Percentiles rank a stretch among this genome's conserved stretches.
Evolutionary conservation across 2,888 invertebrate genomes (phyloP).

Genomic region (Fragum sueziense): DNA sequence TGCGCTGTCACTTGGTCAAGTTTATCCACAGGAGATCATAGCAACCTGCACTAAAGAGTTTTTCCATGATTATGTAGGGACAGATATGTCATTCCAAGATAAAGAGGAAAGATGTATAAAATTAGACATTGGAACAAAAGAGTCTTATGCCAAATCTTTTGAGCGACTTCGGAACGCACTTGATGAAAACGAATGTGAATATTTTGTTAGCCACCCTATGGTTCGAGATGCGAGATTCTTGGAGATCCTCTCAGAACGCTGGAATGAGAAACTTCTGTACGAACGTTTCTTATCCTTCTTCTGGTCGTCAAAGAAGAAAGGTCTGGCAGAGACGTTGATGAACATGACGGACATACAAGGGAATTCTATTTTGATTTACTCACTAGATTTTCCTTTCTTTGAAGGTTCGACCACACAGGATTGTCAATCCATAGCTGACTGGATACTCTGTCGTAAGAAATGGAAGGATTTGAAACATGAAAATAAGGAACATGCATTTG

Average conservation of each 20-base stretch:
- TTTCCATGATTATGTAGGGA: neutral
- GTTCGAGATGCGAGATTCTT: neutral
- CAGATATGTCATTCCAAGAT: neutral
- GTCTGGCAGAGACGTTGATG: neutral
- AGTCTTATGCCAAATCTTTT: neutral
- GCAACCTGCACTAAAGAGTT: neutral
- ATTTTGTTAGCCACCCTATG: slow-evolving; percentile 6
- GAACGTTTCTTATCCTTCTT: neutral
- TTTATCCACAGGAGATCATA: neutral
- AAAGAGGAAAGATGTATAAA: neutral
- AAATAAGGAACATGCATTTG: neutral
- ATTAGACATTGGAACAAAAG: neutral
- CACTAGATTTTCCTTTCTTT: neutral
- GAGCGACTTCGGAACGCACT: neutral
- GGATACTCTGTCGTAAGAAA: neutral
- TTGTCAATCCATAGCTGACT: neutral
- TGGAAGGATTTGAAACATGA: neutral
- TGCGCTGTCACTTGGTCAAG: neutral
- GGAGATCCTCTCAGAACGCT: neutral
- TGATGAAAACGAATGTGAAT: neutral
- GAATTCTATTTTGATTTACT: neutral
- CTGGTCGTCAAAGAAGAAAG: neutral
- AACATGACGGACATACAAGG: neutral
- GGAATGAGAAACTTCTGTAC: neutral
- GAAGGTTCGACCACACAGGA: neutral